phyloP scores from a whole-genome alignment of 1,140 invertebrate genomes.

The Sitodiplosis mosellana region DNA sequence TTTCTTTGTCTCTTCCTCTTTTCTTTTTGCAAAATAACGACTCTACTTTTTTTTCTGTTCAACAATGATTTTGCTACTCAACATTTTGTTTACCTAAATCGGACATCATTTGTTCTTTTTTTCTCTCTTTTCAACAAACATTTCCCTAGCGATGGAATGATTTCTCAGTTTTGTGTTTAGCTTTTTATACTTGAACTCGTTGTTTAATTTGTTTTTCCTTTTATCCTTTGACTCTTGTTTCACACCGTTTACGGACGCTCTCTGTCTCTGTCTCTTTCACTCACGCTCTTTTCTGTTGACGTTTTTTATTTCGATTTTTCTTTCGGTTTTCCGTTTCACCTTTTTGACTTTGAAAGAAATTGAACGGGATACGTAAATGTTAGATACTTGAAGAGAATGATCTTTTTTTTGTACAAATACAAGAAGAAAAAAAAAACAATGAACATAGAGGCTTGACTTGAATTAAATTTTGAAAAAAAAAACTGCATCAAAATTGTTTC shows the following conservation, averaged over 20 bases:
- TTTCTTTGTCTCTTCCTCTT: neutral
- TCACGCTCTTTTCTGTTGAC: no score
- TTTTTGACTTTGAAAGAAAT: neutral
- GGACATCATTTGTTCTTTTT: neutral
- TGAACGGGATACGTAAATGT: neutral
- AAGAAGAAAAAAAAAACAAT: neutral
- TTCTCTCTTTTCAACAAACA: neutral
- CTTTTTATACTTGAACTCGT: neutral
- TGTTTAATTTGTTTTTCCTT: neutral
- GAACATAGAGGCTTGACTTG: neutral
- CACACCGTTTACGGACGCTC: no score
- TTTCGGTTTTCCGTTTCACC: neutral
- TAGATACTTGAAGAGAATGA: neutral
- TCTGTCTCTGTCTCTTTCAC: no score
- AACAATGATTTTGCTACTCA: neutral
- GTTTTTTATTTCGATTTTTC: neutral
- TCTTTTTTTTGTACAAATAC: neutral
- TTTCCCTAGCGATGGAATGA: neutral
- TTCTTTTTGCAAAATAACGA: no score
- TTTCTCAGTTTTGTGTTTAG: neutral
- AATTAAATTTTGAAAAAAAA: constrained; percentile 1
- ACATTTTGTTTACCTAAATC: neutral
- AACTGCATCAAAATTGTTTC: neutral
- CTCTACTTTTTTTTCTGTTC: no score
- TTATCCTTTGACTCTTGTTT: neutral